phyloP scores from a whole-genome alignment of 2,113 vertebrate species.

The Rhinolophus sinicus region DNA sequence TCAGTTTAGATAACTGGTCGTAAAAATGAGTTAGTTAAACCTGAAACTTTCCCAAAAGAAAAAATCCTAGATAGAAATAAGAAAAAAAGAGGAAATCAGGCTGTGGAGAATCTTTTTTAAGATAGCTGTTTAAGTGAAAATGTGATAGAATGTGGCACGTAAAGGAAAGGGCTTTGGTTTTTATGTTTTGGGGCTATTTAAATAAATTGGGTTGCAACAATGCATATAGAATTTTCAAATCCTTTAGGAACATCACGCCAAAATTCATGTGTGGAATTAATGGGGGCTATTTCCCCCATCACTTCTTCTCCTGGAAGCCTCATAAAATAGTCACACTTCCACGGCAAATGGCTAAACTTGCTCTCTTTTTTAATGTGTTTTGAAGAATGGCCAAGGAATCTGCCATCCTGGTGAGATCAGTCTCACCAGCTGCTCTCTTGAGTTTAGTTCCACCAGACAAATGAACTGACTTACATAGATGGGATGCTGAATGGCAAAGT shows the following conservation, averaged over 20 bases:
- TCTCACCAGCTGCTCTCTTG: constrained; percentile 56
- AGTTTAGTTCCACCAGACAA: constrained; percentile 40
- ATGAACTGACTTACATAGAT: not conserved
- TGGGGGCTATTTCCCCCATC: not conserved
- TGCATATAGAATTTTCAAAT: constrained; percentile 46
- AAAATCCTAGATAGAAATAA: constrained; percentile 21
- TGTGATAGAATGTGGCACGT: not conserved
- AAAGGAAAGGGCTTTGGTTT: not conserved
- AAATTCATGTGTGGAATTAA: not conserved
- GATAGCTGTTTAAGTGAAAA: not conserved
- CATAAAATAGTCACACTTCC: constrained; percentile 32
- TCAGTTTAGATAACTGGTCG: not conserved
- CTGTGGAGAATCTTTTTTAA: not conserved
- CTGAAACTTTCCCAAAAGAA: not conserved
- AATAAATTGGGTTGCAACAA: constrained; percentile 47
- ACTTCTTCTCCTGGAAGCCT: constrained; percentile 45
- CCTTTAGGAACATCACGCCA: not conserved
- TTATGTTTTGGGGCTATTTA: not conserved
- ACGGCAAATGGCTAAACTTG: constrained; percentile 50
- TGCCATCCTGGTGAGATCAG: constrained; percentile 29
- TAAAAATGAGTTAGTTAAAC: constrained; percentile 35
- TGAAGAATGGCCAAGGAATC: constrained; percentile 29
- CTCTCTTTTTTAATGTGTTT: constrained; percentile 31
- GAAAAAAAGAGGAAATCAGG: not conserved
- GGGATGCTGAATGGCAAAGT: not conserved